phyloP scores from a whole-genome alignment of 2,797 vertebrate genomes.

The Galaxias olidus region DNA sequence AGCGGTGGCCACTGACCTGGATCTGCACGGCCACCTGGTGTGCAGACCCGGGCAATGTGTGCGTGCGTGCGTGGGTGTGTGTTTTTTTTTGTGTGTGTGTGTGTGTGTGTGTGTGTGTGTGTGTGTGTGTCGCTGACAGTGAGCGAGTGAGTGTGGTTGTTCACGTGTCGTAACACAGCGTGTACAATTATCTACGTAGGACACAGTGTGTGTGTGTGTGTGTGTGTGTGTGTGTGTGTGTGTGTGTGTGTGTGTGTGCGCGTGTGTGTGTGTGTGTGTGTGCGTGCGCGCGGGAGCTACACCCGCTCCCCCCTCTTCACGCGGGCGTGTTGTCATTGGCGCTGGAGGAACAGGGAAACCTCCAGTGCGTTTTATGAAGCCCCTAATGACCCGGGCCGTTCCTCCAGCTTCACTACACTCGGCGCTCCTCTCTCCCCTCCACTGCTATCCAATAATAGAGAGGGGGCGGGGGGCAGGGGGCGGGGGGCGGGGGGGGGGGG shows the following conservation, averaged over 20 bases:
- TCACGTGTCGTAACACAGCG: too few species aligned
- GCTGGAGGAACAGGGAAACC: constrained; percentile 31
- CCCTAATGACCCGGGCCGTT: constrained; percentile 42
- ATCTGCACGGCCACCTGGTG: constrained; percentile 32
- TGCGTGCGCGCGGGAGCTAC: too few species aligned
- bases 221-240: too few species aligned
- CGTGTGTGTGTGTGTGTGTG: too few species aligned
- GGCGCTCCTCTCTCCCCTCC: constrained; percentile 37
- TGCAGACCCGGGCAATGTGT: constrained; percentile 21
- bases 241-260: too few species aligned
- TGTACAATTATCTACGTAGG: too few species aligned
- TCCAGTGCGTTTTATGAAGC: constrained; percentile 44
- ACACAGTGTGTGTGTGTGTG: too few species aligned
- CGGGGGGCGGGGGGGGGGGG: too few species aligned
- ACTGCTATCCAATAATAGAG: constrained; percentile 57
- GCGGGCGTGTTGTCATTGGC: constrained; percentile 45
- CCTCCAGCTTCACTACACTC: constrained; percentile 31
- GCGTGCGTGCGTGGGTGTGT: constrained; percentile 17
- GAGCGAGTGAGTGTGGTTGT: too few species aligned
- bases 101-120: constrained; percentile 3
- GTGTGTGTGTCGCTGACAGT: too few species aligned
- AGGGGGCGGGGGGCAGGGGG: too few species aligned
- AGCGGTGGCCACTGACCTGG: constrained; percentile 38
- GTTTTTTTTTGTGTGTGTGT: constrained; percentile 14
- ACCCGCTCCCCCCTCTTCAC: neutral